Evolutionary conservation across 2,888 invertebrate genomes (phyloP).

Genomic region (Trissonchulus sp.): DNA sequence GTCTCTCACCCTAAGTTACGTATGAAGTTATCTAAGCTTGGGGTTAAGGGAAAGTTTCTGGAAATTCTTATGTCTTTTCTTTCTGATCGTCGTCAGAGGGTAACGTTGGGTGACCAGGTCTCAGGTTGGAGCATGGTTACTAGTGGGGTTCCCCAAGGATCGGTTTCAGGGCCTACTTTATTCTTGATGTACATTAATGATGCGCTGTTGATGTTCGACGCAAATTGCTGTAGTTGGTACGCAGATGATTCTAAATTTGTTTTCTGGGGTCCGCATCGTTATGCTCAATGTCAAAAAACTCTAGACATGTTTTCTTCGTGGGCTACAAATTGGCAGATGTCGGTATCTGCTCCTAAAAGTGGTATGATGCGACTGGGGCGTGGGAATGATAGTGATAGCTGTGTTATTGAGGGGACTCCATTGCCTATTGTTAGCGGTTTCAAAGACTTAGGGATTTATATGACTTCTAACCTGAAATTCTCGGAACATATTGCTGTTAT

Average conservation of each 20-base stretch:
- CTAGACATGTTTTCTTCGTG: not conserved
- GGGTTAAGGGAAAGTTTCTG: not conserved
- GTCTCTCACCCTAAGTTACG: not conserved
- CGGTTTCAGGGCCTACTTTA: not conserved
- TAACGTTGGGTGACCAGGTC: not conserved
- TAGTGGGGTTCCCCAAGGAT: too few relatives aligned
- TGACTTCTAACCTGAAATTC: too few relatives aligned
- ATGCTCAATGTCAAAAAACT: not conserved
- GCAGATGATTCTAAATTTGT: not conserved
- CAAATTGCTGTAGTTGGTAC: not conserved
- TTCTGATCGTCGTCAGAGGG: not conserved
- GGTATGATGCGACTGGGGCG: too few relatives aligned
- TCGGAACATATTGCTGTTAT: too few relatives aligned
- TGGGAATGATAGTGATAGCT: too few relatives aligned
- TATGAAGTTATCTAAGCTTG: not conserved
- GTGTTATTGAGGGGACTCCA: too few relatives aligned
- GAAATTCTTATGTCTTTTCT: not conserved
- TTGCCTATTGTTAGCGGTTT: too few relatives aligned
- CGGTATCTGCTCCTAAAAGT: not conserved
- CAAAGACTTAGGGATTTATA: too few relatives aligned
- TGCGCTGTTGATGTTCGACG: not conserved
- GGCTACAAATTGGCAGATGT: not conserved
- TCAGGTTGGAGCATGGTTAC: not conserved
- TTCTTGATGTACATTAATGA: conserved; percentile 8
- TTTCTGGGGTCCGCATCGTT: too few relatives aligned